phyloP scores from a whole-genome alignment of 2,113 vertebrate genomes.

The Pluvialis apricaria region DNA sequence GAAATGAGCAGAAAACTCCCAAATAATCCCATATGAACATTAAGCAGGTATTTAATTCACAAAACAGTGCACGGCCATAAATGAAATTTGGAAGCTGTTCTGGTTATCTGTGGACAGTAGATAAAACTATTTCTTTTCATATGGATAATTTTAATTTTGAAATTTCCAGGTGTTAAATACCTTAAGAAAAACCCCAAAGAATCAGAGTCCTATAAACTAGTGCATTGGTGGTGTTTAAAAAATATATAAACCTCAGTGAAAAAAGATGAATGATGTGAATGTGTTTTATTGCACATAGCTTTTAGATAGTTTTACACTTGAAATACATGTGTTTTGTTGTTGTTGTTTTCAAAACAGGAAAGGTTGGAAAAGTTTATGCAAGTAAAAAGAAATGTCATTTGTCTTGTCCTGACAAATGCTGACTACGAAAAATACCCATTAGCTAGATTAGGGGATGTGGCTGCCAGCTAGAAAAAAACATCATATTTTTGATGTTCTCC shows the following conservation, averaged over 20 bases:
- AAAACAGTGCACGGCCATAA: neutral
- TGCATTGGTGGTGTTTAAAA: neutral
- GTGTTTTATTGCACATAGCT: neutral
- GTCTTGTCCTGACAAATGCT: conserved; percentile 39
- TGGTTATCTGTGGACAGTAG: neutral
- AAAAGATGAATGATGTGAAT: neutral
- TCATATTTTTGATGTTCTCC: conserved; percentile 1
- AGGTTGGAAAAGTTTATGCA: conserved; percentile 18
- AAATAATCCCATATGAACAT: neutral
- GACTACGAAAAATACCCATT: conserved; percentile 25
- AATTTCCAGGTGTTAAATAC: neutral
- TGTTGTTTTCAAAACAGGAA: neutral
- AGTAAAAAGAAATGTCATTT: conserved; percentile 10
- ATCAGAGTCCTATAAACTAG: neutral
- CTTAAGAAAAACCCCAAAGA: neutral
- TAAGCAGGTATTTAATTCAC: neutral
- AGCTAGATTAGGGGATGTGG: neutral
- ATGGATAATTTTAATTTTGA: neutral
- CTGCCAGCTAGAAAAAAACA: conserved; percentile 21
- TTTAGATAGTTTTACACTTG: neutral
- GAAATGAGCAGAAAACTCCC: neutral
- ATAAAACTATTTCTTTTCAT: neutral
- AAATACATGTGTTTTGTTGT: neutral
- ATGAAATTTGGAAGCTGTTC: neutral
- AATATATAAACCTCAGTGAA: neutral